phyloP scores from a whole-genome alignment of 2,797 vertebrate species.

The Cyprinodon diabolis region DNA sequence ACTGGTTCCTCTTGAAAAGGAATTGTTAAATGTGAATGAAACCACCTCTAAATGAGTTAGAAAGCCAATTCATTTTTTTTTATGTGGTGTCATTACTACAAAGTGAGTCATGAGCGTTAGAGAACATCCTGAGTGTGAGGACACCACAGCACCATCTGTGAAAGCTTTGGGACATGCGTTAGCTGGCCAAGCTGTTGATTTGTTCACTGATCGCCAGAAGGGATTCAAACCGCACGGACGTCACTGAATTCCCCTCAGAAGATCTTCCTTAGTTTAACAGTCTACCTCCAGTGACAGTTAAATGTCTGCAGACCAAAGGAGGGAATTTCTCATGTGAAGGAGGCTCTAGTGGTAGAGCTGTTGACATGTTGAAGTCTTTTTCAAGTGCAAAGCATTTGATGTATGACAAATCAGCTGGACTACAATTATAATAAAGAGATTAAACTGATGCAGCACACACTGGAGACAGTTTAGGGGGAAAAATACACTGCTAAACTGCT shows the following conservation, averaged over 20 bases:
- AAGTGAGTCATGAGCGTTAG: slow-evolving; percentile 33
- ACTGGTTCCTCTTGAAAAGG: slow-evolving; percentile 3
- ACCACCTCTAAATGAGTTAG: slow-evolving; percentile 11
- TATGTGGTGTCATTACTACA: slow-evolving; percentile 32
- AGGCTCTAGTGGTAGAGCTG: background rate
- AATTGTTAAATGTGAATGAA: slow-evolving; percentile 20
- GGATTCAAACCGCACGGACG: slow-evolving; percentile 58
- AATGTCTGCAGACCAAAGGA: slow-evolving; percentile 33
- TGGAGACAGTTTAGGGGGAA: background rate
- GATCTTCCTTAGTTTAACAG: slow-evolving; percentile 34
- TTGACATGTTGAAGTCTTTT: slow-evolving; percentile 3
- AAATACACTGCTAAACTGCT: background rate
- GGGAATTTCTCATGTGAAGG: slow-evolving; percentile 21
- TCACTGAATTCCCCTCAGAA: slow-evolving; percentile 48
- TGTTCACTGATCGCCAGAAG: slow-evolving; percentile 36
- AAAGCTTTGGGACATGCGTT: slow-evolving; percentile 43
- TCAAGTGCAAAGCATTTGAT: background rate
- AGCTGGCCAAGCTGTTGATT: slow-evolving; percentile 47
- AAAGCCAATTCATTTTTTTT: slow-evolving; percentile 31
- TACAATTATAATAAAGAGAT: background rate
- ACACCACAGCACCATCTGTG: slow-evolving; percentile 48
- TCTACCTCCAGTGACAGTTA: slow-evolving; percentile 32
- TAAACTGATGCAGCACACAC: background rate
- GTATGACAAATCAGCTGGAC: background rate
- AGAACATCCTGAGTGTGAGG: slow-evolving; percentile 32